Conservation (phyloP, 1,140 invertebrate species). For the Bombus sibiricus region DNA sequence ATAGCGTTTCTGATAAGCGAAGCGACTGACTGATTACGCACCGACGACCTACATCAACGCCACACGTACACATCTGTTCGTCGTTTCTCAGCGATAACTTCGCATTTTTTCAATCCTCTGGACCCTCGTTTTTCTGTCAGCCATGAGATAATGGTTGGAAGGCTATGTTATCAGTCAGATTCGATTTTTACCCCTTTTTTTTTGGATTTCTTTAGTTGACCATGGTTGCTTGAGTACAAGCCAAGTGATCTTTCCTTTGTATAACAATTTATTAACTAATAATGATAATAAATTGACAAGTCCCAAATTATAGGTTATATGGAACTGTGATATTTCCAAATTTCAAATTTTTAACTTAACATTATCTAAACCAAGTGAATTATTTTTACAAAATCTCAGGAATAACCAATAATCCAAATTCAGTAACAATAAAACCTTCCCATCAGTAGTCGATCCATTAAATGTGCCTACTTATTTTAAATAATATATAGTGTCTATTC, state of each 20-base stretch:
- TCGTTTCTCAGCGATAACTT: constrained; percentile 1
- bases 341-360: no score
- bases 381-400: no score
- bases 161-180: neutral
- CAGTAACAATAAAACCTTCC: no score
- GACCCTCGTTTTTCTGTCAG: neutral
- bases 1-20: constrained; percentile 54
- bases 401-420: no score
- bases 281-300: neutral
- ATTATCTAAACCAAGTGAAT: no score
- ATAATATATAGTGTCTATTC: no score
- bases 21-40: constrained; percentile 62
- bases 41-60: constrained; percentile 69
- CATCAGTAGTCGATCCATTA: no score
- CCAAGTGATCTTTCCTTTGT: neutral
- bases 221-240: no score
- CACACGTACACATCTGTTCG: neutral
- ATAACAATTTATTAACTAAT: neutral
- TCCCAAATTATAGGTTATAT: no score
- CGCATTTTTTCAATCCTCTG: neutral
- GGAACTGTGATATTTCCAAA: no score
- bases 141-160: neutral
- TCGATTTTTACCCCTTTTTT: neutral
- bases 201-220: neutral
- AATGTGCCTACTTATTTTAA: no score